These are phyloP conservation scores for Oasisia sp. DNA, from an alignment of 2,888 invertebrate genomes.

Conservation along the genomic window DNA sequence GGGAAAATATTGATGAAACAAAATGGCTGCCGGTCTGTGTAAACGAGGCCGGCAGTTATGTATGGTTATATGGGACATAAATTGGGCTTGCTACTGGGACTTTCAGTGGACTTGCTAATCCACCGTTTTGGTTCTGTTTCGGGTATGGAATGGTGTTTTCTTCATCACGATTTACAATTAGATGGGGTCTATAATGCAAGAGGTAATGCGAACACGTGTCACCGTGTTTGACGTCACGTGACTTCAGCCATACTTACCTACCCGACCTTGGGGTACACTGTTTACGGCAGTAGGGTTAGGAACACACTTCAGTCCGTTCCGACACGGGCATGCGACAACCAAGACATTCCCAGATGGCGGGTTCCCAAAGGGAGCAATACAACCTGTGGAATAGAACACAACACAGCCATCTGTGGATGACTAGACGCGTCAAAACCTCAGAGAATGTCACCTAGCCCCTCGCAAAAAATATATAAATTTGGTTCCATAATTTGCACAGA, in stretches of 20 bases:
- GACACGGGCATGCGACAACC: neutral
- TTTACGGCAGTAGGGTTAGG: neutral
- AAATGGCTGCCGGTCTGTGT: too few species aligned
- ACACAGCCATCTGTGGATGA: neutral
- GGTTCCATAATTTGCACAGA: neutral
- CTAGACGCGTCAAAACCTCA: neutral
- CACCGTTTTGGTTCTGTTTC: too few species aligned
- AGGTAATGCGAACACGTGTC: too few species aligned
- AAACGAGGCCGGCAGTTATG: too few species aligned
- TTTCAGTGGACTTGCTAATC: too few species aligned
- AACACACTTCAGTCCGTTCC: neutral
- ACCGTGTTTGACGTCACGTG: too few species aligned
- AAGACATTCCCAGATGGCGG: neutral
- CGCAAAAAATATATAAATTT: neutral
- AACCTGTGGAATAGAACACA: neutral
- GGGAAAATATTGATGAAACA: too few species aligned
- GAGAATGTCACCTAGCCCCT: neutral
- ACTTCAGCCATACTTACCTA: neutral
- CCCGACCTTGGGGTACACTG: neutral
- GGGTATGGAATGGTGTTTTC: too few species aligned
- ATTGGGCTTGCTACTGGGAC: too few species aligned
- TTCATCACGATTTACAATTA: too few species aligned
- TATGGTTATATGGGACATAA: too few species aligned
- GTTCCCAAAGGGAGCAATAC: neutral
- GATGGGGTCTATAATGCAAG: too few species aligned